Percentiles rank a stretch among this genome's conserved stretches.
phyloP scores from a whole-genome alignment of 2,888 invertebrate genomes.

The Brenthis hecate region DNA sequence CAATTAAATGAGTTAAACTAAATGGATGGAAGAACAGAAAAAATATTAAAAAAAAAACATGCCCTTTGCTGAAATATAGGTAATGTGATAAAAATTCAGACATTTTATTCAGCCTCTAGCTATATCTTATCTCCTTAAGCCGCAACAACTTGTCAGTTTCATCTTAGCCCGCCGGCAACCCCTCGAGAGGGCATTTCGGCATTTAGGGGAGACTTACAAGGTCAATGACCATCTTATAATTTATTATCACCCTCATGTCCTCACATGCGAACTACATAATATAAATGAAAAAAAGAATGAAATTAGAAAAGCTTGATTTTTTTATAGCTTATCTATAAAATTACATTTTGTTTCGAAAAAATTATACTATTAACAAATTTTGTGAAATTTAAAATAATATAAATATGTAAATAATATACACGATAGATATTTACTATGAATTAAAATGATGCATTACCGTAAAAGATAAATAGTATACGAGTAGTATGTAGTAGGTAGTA shows the following conservation, averaged over 20 bases:
- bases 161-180: slow-evolving; percentile 30
- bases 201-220: slow-evolving; percentile 36
- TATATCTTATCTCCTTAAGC: slow-evolving; percentile 28
- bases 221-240: slow-evolving; percentile 37
- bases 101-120: slow-evolving; percentile 11
- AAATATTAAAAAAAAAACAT: too few species aligned
- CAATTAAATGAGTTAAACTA: too few species aligned
- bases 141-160: slow-evolving; percentile 29
- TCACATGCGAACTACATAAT: background rate
- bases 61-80: background rate
- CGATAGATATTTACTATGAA: too few species aligned
- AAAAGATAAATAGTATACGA: background rate
- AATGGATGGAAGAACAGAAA: too few species aligned
- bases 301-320: background rate
- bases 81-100: slow-evolving; percentile 12
- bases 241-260: slow-evolving; percentile 9
- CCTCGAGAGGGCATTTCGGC: slow-evolving; percentile 31
- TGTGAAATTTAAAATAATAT: too few species aligned
- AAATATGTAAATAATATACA: too few species aligned
- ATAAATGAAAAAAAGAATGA: background rate
- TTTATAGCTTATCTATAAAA: background rate
- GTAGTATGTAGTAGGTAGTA: slow-evolving; percentile 1
- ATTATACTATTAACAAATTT: too few species aligned
- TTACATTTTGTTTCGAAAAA: background rate
- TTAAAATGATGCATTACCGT: too few species aligned